A percentile compares a stretch with the other conserved stretches of the same genome.
These are phyloP conservation scores for Bungarus multicinctus DNA, from an alignment of 2,113 vertebrate species.

Conservation along the genomic window DNA sequence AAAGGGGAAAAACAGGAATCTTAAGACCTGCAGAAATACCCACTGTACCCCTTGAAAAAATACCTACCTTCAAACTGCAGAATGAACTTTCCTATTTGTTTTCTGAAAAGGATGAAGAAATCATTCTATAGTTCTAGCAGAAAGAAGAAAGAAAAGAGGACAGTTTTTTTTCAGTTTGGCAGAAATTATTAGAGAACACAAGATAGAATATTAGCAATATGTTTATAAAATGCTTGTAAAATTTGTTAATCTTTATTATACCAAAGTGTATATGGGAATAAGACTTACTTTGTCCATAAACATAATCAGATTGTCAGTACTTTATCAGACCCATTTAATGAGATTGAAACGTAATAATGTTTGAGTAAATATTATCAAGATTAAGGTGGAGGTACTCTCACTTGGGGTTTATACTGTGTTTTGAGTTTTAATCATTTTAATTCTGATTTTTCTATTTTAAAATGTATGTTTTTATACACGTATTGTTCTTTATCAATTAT, in stretches of 20 bases:
- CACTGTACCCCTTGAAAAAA: background rate
- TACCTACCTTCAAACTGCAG: background rate
- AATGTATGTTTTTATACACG: no score
- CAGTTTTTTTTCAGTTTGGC: background rate
- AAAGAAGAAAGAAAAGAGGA: conserved; percentile 37
- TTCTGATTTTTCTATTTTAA: no score
- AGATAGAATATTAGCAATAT: background rate
- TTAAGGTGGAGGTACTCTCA: no score
- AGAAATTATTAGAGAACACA: conserved; percentile 42
- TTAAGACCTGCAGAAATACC: background rate
- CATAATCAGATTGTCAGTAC: background rate
- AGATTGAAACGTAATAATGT: background rate
- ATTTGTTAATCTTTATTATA: background rate
- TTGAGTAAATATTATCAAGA: background rate
- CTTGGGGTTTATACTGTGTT: no score
- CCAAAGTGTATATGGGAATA: background rate
- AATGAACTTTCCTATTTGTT: background rate
- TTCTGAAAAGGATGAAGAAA: background rate
- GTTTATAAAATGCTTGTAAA: no score
- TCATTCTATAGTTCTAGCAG: background rate
- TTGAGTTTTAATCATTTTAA: no score
- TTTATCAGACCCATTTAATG: background rate
- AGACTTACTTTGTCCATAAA: background rate
- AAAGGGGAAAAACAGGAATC: background rate
- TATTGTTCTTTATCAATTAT: no score